phyloP scores from a whole-genome alignment of 2,888 invertebrate genomes.

The Orchesellides sinensis region DNA sequence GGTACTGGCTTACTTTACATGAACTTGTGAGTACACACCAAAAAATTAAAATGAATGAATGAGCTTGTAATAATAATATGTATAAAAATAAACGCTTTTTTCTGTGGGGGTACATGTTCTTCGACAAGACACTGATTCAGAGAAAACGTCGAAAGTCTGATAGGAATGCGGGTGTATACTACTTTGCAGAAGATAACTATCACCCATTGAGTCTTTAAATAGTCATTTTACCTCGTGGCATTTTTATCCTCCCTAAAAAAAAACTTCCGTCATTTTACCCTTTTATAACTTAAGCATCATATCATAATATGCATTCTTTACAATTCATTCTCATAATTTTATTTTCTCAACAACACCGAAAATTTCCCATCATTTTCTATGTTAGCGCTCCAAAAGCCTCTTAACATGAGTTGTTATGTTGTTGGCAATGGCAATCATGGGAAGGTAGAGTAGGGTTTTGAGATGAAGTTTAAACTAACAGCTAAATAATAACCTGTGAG shows the following conservation, averaged over 20 bases:
- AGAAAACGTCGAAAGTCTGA: not conserved
- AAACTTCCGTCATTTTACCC: not conserved
- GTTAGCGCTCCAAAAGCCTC: not conserved
- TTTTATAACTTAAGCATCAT: not conserved
- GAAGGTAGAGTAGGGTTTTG: not conserved
- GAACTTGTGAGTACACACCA: not conserved
- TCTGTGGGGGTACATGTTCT: not conserved
- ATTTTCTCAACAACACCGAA: not conserved
- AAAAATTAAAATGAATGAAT: not conserved
- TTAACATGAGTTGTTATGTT: not conserved
- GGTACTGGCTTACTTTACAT: not conserved
- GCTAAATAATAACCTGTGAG: slow-evolving; percentile 15
- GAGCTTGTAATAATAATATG: not conserved
- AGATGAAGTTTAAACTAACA: slow-evolving; percentile 3
- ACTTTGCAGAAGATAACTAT: slow-evolving; percentile 34
- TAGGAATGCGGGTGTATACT: not conserved
- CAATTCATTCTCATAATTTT: not conserved
- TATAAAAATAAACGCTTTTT: slow-evolving; percentile 23
- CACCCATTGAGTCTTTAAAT: slow-evolving; percentile 57
- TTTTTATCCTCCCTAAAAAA: slow-evolving; percentile 23
- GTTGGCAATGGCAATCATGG: not conserved
- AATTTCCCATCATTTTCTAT: not conserved
- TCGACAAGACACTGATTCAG: not conserved
- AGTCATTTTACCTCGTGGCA: slow-evolving; percentile 53
- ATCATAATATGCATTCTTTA: no score